These are phyloP conservation scores for Pituophis catenifer DNA, from an alignment of 2,113 vertebrate genomes.

Conservation along the genomic window DNA sequence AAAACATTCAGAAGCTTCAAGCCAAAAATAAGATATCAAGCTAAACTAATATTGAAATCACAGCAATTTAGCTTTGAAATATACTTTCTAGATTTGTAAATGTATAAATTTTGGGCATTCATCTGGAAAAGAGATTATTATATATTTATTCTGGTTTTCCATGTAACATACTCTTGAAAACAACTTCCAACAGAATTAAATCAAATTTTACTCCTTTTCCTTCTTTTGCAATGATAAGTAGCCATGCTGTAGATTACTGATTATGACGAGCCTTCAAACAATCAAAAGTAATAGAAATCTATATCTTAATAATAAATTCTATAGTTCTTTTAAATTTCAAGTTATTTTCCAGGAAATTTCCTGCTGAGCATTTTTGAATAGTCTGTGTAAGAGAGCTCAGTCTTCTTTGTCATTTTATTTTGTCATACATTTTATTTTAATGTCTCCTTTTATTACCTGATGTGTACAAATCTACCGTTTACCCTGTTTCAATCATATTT, in stretches of 20 bases:
- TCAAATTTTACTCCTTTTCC: neutral
- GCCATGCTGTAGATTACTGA: neutral
- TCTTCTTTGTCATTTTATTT: neutral
- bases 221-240: neutral
- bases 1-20: neutral
- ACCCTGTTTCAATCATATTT: constrained; percentile 21
- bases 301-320: neutral
- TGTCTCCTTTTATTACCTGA: neutral
- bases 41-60: neutral
- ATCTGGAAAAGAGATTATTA: neutral
- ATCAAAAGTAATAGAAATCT: neutral
- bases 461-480: constrained; percentile 35
- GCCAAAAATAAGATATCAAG: neutral
- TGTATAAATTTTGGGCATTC: neutral
- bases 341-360: neutral
- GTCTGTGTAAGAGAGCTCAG: neutral
- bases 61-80: neutral
- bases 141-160: neutral
- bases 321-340: neutral
- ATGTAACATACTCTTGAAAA: neutral
- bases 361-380: neutral
- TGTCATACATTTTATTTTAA: constrained; percentile 25
- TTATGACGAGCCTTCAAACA: neutral
- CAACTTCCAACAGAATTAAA: neutral
- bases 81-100: neutral